These are phyloP conservation scores for Orthonychiurus folsomi DNA, from an alignment of 2,888 invertebrate genomes.

Conservation along the genomic window DNA sequence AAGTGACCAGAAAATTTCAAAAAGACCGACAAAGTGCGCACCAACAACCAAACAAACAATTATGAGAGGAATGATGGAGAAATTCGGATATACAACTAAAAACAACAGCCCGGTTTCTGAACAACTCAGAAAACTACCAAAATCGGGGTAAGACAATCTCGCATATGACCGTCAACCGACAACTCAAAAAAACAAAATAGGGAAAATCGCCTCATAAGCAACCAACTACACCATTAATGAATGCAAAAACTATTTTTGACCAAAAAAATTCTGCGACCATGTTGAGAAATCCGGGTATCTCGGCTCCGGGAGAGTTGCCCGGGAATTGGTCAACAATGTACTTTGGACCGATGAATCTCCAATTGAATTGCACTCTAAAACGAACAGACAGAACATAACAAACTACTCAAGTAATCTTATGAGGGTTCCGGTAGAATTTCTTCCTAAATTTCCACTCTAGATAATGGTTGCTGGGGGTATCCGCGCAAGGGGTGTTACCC, in stretches of 20 bases:
- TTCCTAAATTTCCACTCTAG: neutral
- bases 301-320: neutral
- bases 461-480: constrained; percentile 6
- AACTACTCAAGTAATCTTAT: neutral
- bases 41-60: neutral
- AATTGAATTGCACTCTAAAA: neutral
- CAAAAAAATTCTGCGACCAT: neutral
- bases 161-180: neutral
- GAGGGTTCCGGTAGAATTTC: neutral
- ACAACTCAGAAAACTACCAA: neutral
- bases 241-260: neutral
- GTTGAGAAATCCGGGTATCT: neutral
- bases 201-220: neutral
- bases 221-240: neutral
- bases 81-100: neutral
- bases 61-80: neutral
- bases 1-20: neutral
- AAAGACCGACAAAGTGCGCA: neutral
- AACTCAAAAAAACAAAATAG: neutral
- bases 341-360: constrained; percentile 1
- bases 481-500: neutral
- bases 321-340: neutral
- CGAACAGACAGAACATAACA: neutral
- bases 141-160: neutral
- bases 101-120: neutral